These are phyloP conservation scores for Hirtodrosophila cameraria DNA, from an alignment of 2,888 invertebrate species.

Conservation along the genomic window DNA sequence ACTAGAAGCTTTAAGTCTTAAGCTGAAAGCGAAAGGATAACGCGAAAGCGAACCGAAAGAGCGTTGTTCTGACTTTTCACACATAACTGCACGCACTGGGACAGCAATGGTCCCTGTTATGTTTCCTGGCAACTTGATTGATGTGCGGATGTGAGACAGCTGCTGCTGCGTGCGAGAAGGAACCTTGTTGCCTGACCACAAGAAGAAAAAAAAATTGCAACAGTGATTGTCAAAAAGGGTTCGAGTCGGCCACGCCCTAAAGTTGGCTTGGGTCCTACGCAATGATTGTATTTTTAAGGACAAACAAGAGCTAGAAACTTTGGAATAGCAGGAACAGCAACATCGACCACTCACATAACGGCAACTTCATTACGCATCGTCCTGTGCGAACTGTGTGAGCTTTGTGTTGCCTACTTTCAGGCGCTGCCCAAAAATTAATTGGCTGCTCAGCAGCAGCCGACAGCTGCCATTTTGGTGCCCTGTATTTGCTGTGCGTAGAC, in stretches of 20 bases:
- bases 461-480: conserved; percentile 68
- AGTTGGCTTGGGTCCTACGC: conserved; percentile 1
- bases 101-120: background rate
- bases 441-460: conserved; percentile 60
- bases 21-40: conserved; percentile 15
- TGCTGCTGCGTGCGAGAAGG: conserved; percentile 18
- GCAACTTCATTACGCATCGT: conserved; percentile 59
- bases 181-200: conserved; percentile 46
- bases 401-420: conserved; percentile 24
- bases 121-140: conserved; percentile 59
- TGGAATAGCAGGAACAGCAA: background rate
- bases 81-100: conserved; percentile 53
- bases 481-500: conserved; percentile 62
- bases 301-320: conserved; percentile 3
- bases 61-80: conserved; percentile 55
- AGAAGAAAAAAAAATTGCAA: conserved; percentile 46
- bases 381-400: conserved; percentile 1
- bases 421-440: conserved; percentile 66
- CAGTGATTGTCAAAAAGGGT: conserved; percentile 70
- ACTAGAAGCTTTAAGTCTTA: conserved; percentile 31
- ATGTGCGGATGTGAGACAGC: conserved; percentile 55
- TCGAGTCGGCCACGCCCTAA: conserved; percentile 7
- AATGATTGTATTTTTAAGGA: conserved; percentile 58
- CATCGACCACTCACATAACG: conserved; percentile 3
- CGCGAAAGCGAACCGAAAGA: conserved; percentile 33